Evolutionary conservation across 2,888 invertebrate species (phyloP), one percentile per base, ranked within the genome.

Genomic region (Heterodera filipjevi): DNA sequence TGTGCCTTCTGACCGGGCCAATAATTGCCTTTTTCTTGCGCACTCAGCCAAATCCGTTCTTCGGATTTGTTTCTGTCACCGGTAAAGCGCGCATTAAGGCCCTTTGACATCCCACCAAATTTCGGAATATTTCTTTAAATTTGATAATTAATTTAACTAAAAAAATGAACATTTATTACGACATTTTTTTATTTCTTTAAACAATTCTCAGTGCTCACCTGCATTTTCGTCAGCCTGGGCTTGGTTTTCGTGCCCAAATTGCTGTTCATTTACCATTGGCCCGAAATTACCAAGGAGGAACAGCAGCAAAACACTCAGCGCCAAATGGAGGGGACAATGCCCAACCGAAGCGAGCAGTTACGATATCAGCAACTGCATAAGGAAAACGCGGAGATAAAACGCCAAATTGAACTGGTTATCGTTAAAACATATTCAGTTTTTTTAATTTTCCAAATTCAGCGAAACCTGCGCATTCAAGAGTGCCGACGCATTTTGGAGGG

Each of bases 231-330:
- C 81, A 96, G 97, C 90, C 95, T 99, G 95, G 95, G 97, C 78
- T 93, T 99, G 87, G 95, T 99, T 89, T 99, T 98, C 92, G 94
- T 96, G 89, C 98, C 98, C 85, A 99, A 99, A 93, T 95, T 95
- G 87, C 90, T 94, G 93, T 84, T 94, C 94, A 87, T 95, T 64
- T 80, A 84, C 73, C 81, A 82, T 77, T 83, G 81, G n/a, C 83
- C 85, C 12, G 76, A 81, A 12, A 59, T 79, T 1, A 76, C 82
- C 44, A 82, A 85, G 39, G 86, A 85, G 66, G 83, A 81, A 53
- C 53, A 78, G 71, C 49, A 77, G 71, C 30, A 76, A n/a, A 76
- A 74, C 3, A 53, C 14, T 6, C 59, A 77, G 33, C 49, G 30
- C 16, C 76, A 79, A 19, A 71, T 85, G 12, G 83, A 84, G 71